Evolutionary conservation across 2,113 vertebrate species (phyloP), one percentile per base, ranked within the genome.

Genomic region (Phalacrocorax brasilianus): DNA sequence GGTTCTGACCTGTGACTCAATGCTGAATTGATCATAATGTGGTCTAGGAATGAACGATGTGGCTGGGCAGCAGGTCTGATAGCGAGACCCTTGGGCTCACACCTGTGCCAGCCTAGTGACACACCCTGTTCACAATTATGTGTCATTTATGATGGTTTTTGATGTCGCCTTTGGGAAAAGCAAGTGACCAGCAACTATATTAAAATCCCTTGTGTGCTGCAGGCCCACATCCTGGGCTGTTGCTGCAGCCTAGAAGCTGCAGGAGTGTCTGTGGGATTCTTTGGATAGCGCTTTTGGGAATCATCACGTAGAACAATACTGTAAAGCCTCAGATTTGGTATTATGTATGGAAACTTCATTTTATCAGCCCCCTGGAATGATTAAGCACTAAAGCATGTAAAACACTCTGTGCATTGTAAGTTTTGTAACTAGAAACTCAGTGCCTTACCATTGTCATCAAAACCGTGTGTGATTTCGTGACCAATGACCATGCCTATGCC

Each of bases 401-500:
- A 33, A 3, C 17, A 12, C 8, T 15, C 67, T 5, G 38, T 11
- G 50, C 33, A 5, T 1, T 3, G 3, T 4, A 44, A 5, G 35
- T 11, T 32, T 1, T 33, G 53, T 15, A 45, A 11, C 14, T 4
- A 8, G 56, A 15, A 81, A 15, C 30, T 23, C 3, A 0, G n/a
- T 5, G 42, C 91, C 97, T 97, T 98, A 99, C 99, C 99, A 11
- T 98, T 99, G 97, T 99, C 99, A 82, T 99, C 99, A 59, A 99
- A 99, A 50, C 99, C 99, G 4, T 99, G 99, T 3, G 99, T 99
- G 97, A 99, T 99, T 98, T 99, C 99, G 2, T 99, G 99, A 79
- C 99, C 99, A 33, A 99, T 99, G 83, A 99, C 99, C 99, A 99
- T 99, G 62, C 99, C 99, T 3, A 99, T 99, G 77, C 98, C 99